phyloP scores from a whole-genome alignment of 30 jellyfish, hydroid and myxozoan species.

The Clytia hemisphaerica region DNA sequence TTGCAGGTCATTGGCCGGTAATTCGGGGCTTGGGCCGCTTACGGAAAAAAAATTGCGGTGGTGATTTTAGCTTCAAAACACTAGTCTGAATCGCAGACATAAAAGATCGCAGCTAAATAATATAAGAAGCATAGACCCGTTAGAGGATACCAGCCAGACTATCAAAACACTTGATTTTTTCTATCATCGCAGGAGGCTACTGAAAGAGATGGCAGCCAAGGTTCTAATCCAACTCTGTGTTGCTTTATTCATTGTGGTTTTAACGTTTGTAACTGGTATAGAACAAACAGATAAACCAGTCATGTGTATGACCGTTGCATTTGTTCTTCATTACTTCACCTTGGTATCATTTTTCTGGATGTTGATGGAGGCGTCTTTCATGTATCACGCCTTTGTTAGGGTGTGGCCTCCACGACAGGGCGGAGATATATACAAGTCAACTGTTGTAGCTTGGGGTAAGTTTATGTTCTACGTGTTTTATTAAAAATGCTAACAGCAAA shows the following conservation, averaged over 20 bases:
- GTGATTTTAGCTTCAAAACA: too few relatives aligned
- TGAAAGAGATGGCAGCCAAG: constrained; percentile 87
- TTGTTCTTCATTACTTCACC: constrained; percentile 75
- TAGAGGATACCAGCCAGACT: too few relatives aligned
- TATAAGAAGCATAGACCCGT: too few relatives aligned
- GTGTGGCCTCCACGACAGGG: constrained; percentile 99
- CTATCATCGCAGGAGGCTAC: constrained; percentile 85
- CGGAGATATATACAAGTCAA: constrained; percentile 74
- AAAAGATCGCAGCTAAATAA: too few relatives aligned
- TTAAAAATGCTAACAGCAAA: too few relatives aligned
- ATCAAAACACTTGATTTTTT: too few relatives aligned
- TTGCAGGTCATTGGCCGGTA: too few relatives aligned
- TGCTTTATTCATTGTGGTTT: constrained; percentile 67
- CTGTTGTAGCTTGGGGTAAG: constrained; percentile 97
- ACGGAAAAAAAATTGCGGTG: too few relatives aligned
- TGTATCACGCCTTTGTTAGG: constrained; percentile 93
- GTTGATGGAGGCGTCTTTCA: constrained; percentile 94
- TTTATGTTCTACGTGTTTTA: too few relatives aligned
- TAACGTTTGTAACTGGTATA: constrained; percentile 76
- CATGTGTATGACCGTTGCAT: constrained; percentile 80
- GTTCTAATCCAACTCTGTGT: constrained; percentile 84
- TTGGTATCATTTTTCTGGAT: constrained; percentile 95
- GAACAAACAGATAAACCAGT: constrained; percentile 65
- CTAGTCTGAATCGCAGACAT: too few relatives aligned
- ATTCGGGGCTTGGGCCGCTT: too few relatives aligned